Conservation (phyloP, 2,888 invertebrate species). For the Germaria angustata region DNA sequence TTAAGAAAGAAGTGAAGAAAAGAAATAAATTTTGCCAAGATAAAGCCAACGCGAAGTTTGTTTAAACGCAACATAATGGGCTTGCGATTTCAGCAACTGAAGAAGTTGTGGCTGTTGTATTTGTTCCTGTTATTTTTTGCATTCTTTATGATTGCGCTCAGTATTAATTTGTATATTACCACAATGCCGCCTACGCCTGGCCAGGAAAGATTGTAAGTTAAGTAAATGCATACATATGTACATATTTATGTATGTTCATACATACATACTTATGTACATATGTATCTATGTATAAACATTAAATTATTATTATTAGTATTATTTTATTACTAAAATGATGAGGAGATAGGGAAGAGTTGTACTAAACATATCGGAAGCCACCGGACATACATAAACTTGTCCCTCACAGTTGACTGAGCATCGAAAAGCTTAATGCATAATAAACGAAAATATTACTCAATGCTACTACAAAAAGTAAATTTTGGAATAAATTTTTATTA, state of each 20-base stretch:
- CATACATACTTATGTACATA: not conserved
- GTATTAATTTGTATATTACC: conserved; percentile 79
- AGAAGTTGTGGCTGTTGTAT: conserved; percentile 79
- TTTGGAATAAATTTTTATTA: conserved; percentile 4
- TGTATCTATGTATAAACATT: too few relatives aligned
- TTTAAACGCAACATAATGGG: conserved; percentile 73
- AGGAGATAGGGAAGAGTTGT: not conserved
- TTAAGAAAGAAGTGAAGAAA: conserved; percentile 31
- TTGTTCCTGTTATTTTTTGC: conserved; percentile 79
- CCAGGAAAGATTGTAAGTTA: conserved; percentile 67
- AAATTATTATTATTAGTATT: not conserved
- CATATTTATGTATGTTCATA: conserved; percentile 63
- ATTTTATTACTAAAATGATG: not conserved
- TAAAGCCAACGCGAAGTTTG: conserved; percentile 42
- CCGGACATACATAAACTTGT: conserved; percentile 39
- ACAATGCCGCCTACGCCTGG: conserved; percentile 72
- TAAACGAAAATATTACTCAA: conserved; percentile 16
- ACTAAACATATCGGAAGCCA: not conserved
- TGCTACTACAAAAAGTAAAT: conserved; percentile 50
- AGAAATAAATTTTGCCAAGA: conserved; percentile 46
- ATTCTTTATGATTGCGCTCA: conserved; percentile 80
- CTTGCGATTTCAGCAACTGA: conserved; percentile 77
- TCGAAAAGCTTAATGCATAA: conserved; percentile 19
- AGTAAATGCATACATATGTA: conserved; percentile 45
- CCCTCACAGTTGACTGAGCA: conserved; percentile 63